phyloP scores from a whole-genome alignment of 2,888 invertebrate species.

The Acleris cristana region DNA sequence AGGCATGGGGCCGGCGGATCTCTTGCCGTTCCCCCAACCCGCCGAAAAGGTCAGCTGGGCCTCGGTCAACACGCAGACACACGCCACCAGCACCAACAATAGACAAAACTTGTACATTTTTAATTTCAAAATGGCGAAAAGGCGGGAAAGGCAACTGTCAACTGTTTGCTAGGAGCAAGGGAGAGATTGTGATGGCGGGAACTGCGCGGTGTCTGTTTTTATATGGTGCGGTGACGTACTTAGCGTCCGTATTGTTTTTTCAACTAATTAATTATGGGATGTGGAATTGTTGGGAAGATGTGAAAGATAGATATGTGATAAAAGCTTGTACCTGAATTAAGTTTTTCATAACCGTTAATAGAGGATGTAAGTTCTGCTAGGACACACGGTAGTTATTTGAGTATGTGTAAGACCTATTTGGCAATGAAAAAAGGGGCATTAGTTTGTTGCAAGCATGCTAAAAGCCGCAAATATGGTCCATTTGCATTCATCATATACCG shows the following conservation, averaged over 20 bases:
- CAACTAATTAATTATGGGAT: slow-evolving; percentile 20
- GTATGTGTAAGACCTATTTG: too few relatives aligned
- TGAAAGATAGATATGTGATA: neutral
- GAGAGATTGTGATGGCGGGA: slow-evolving; percentile 9
- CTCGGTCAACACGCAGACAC: slow-evolving; percentile 51
- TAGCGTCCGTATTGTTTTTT: neutral
- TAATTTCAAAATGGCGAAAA: slow-evolving; percentile 11
- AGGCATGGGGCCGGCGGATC: slow-evolving; percentile 57
- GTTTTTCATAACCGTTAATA: too few relatives aligned
- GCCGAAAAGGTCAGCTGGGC: slow-evolving; percentile 84
- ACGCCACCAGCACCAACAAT: slow-evolving; percentile 58
- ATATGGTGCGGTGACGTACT: slow-evolving; percentile 26
- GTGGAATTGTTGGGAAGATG: neutral
- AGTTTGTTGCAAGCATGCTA: too few relatives aligned
- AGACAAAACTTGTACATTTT: slow-evolving; percentile 60
- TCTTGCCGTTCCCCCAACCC: slow-evolving; percentile 78
- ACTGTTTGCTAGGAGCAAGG: neutral
- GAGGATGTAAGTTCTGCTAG: too few relatives aligned
- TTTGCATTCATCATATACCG: too few relatives aligned
- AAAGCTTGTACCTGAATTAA: too few relatives aligned
- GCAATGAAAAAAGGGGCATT: too few relatives aligned
- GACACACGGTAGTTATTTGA: too few relatives aligned
- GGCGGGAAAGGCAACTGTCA: neutral
- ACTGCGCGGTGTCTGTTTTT: slow-evolving; percentile 7
- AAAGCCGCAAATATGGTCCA: too few relatives aligned